Conservation (phyloP, 2,113 vertebrate genomes). For the Chaetodon auriga region DNA sequence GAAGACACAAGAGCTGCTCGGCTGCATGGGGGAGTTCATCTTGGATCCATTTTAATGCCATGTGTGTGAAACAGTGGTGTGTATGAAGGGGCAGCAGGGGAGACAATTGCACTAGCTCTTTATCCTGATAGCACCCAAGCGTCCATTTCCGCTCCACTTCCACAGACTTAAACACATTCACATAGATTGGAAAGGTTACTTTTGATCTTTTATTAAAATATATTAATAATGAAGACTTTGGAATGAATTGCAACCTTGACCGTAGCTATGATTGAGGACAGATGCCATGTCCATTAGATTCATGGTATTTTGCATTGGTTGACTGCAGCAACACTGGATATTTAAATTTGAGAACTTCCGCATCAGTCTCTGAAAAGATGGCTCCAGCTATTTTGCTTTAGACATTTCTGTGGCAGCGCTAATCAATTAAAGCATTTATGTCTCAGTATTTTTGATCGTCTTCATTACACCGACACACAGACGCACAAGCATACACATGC, state of each 20-base stretch:
- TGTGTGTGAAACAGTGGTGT: constrained; percentile 33
- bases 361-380: no score
- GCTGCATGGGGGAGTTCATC: constrained; percentile 59
- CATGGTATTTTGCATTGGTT: neutral
- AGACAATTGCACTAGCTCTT: neutral
- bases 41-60: constrained; percentile 38
- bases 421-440: no score
- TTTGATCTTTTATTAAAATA: neutral
- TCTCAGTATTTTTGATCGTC: no score
- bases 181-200: neutral
- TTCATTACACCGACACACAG: no score
- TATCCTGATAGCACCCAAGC: constrained; percentile 6
- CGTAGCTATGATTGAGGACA: neutral
- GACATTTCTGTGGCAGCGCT: no score
- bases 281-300: neutral
- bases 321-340: neutral
- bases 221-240: neutral
- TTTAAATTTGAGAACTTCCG: neutral
- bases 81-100: constrained; percentile 8
- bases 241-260: neutral
- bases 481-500: no score
- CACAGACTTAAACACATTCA: neutral
- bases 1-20: constrained; percentile 39
- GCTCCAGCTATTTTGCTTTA: no score
- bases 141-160: neutral